Evolutionary conservation across 1,140 invertebrate species (phyloP), one percentile per base, ranked within the genome.

Genomic region (Papilio machaon): DNA sequence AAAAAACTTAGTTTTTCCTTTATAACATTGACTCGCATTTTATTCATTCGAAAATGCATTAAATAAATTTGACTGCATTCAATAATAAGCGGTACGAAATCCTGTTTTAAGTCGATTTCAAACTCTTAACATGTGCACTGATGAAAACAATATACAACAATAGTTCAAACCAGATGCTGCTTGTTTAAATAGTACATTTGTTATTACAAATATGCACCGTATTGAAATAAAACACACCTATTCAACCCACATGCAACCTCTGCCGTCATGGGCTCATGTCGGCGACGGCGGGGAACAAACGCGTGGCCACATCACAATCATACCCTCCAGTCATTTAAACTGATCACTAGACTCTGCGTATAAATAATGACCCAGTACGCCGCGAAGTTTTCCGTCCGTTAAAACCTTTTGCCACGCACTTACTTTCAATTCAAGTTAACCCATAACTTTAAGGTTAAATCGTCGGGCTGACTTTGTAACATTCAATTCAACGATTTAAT

Each of bases 321-420:
- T 79, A 64, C 43, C 52, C 35, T 60, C 54, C 58, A 79, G 77
- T 47, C 79, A 74, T 75, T 77, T 17, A 70, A 80, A 76, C 47
- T 58, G 19, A 35, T 82, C 58, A 82, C 73, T 80, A 73, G 75
- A 13, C 58, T 67, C 19, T 82, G 74, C 80, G 73, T 77, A 80
- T 86, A 85, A 85, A 84, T 86, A 88, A 89, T 90, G 88, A 90
- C 88, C 86, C 82, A 90, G 73, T 87, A 81, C 75, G 35, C 64
- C 82, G 79, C 67, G 80, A 82, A 84, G 78, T 82, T 88, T 88
- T 88, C 85, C 84, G 82, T 85, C 83, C 83, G 73, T 85, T 85
- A 85, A 88, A 86, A 60, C 83, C 80, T 87, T 85, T 83, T 83
- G 82, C 83, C 84, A 85, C 82, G 82, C 84, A 84, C 64, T 87